phyloP scores from a whole-genome alignment of 2,888 invertebrate species.

The Ennomos fuscantarius region DNA sequence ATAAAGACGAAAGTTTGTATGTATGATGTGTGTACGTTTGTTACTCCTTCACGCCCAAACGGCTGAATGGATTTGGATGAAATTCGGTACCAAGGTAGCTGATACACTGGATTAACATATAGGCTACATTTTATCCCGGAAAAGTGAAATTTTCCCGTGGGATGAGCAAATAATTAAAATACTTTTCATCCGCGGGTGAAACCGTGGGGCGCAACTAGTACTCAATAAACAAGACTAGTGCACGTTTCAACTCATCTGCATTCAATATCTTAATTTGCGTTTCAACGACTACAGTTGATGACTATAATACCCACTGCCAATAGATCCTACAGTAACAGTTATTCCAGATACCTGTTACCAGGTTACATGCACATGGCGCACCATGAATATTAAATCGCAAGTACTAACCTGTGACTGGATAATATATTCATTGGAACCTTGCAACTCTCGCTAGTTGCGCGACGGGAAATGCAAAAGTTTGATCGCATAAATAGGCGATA shows the following conservation, averaged over 20 bases:
- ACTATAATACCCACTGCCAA: conserved; percentile 36
- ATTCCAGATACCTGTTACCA: conserved; percentile 43
- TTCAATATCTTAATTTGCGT: conserved; percentile 33
- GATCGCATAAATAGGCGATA: conserved; percentile 26
- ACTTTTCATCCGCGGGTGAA: too few relatives aligned
- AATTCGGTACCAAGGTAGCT: too few relatives aligned
- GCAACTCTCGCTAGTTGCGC: conserved; percentile 45
- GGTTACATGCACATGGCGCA: conserved; percentile 53
- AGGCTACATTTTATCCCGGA: too few relatives aligned
- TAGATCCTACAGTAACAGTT: conserved; percentile 20
- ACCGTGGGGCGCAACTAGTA: too few relatives aligned
- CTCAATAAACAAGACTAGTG: background rate
- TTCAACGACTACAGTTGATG: conserved; percentile 31
- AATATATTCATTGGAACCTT: conserved; percentile 76
- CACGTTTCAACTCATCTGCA: conserved; percentile 26
- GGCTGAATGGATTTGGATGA: too few relatives aligned
- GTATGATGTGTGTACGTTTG: too few relatives aligned
- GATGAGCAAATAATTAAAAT: too few relatives aligned
- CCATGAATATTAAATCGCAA: conserved; percentile 67
- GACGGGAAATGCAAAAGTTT: conserved; percentile 60
- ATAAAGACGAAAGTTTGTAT: too few relatives aligned
- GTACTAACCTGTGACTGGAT: conserved; percentile 51
- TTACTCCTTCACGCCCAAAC: too few relatives aligned
- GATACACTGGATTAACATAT: too few relatives aligned
- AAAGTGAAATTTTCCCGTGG: too few relatives aligned